Evolutionary conservation across 2,888 invertebrate species (phyloP), one percentile per base, ranked within the genome.

Genomic region (Carcina quercana): DNA sequence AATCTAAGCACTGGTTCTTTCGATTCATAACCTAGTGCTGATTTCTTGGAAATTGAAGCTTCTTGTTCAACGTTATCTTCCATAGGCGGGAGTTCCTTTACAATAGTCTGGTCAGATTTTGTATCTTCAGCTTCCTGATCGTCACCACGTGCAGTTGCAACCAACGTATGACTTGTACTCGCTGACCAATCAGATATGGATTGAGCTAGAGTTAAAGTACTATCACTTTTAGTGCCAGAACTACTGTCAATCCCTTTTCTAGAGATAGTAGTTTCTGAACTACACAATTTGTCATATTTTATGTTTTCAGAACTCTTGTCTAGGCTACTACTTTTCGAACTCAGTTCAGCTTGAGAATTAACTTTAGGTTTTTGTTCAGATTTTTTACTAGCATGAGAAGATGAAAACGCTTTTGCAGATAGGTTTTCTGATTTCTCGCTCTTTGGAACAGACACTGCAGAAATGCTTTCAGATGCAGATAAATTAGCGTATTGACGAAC

Each of bases 101-200:
- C 58, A 6, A 83, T 71, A 30, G 85, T 86, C 37, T 83, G 74
- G 35, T 80, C 82, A 8, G 76, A 76, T 37, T 82, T 86, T 20
- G 78, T 75, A 45, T 58, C 59, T 55, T 86, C 70, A 50, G 73
- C 33, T 49, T 85, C 67, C 13, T 57, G 53, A 57, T 73, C 61
- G 58, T 80, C 75, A 62, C 83, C 75, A 37, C 85, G 84, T 8
- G 85, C 75, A 19, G 90, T 89, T 7, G 88, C 89, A 25, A 92
- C 86, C 5, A 93, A 82, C 0, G 91, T 92, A 34, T 91, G 91
- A 50, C 92, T 92, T 12, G 91, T 91, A 42, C 93, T 93, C 1
- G 91, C 91, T 0, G 93, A 93, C 92, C 93, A 93, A 46, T 93
- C 93, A 1, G 93, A 93, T 49, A 93, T 90, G 1, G 92, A 92